Base-by-base conservation (phyloP, 2,113 vertebrate genomes). In the Colistium nudipinnis region DNA sequence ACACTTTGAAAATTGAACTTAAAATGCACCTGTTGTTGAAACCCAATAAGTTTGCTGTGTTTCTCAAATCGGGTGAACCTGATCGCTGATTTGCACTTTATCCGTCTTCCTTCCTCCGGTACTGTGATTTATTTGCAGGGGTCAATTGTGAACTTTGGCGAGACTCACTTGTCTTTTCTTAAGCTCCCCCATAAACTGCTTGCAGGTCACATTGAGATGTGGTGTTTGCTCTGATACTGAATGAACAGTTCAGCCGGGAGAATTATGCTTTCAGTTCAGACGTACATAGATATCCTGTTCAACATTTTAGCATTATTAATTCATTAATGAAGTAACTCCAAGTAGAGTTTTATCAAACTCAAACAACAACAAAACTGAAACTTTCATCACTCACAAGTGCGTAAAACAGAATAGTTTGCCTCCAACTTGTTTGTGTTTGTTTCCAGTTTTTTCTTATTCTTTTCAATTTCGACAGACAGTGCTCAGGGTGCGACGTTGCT, bases 11-110 rank as follows among this genome's bases (percentile, higher is more conserved):
- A 86, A 74, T 43, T n/a, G 4, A 75, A 81, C 70, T 82, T 77
- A 65, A n/a, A 70, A 79, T 62, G 87, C 87, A 89, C 87, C 86
- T 90, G 88, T 88, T 87, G 74, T 57, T 76, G 88, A 88, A 87
- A 89, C 72, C 45, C 55, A 63, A 54, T 75, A 74, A 71, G 53
- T 65, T 75, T 73, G 55, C 22, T 51, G 60, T 51, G 60, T 47
- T 76, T 67, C 81, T 72, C 28, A 36, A 35, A 49, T 76, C 6
- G 1, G 72, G 62, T 57, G 80, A 89, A 83, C 69, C 53, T 1
- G 70, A 84, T 82, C 72, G 17, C 60, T 65, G 62, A 79, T 73
- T 79, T 74, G 69, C 48, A 74, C 57, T 65, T 73, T 33, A 45
- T 64, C 27, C 44, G 82, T 81, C 70, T 31, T 52, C 72, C 39